A percentile compares a stretch with the other conserved stretches of the same genome.
Conservation (phyloP, 1,140 invertebrate genomes). For the Penaeus chinensis region DNA sequence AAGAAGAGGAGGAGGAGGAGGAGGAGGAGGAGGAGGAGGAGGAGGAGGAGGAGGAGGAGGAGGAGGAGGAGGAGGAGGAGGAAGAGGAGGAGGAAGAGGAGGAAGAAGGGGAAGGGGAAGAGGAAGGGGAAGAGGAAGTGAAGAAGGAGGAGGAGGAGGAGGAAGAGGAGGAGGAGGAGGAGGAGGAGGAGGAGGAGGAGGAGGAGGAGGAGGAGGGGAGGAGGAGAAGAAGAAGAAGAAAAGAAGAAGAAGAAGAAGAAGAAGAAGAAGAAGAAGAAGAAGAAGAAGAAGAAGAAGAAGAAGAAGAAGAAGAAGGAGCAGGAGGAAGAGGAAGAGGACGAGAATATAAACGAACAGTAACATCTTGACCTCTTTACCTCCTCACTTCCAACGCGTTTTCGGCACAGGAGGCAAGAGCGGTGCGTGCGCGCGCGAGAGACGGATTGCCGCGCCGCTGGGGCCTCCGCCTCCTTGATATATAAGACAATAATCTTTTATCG, state of each 20-base stretch:
- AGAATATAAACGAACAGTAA: not conserved
- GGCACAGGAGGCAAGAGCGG: no score
- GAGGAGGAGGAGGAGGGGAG: not conserved
- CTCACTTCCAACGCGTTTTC: no score
- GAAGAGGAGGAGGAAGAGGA: no score
- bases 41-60: not conserved
- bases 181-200: not conserved
- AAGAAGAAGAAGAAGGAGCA: not conserved
- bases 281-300: not conserved
- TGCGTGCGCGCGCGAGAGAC: no score
- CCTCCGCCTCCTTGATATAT: no score
- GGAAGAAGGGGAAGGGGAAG: not conserved
- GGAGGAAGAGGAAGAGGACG: not conserved
- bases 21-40: not conserved
- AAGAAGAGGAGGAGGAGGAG: no score
- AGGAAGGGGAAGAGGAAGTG: not conserved
- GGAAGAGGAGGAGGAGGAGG: not conserved
- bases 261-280: not conserved
- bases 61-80: not conserved
- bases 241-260: not conserved
- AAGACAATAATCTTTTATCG: no score
- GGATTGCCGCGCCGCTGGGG: no score
- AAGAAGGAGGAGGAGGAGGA: not conserved
- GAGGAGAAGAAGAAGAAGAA: no score
- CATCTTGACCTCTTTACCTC: no score